These are phyloP conservation scores for Odontomachus brunneus DNA, from an alignment of 1,140 invertebrate species.

Conservation along the genomic window DNA sequence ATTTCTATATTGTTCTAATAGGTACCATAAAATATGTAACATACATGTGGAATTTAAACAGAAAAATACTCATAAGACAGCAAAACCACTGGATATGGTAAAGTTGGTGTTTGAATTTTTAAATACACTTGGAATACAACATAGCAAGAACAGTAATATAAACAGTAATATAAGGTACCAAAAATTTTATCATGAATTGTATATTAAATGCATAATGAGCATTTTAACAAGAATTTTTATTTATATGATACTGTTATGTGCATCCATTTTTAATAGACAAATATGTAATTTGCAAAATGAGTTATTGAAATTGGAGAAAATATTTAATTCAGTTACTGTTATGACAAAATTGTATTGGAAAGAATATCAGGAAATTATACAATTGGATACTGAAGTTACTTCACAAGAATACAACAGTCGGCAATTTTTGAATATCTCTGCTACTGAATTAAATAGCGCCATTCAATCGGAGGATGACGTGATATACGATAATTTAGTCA, in stretches of 20 bases:
- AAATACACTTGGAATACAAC: slow-evolving; percentile 23
- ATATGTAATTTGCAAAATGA: slow-evolving; percentile 55
- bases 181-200: background rate
- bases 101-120: slow-evolving; percentile 67
- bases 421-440: slow-evolving; percentile 1
- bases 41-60: slow-evolving; percentile 47
- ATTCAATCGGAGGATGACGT: slow-evolving; percentile 59
- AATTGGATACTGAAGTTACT: background rate
- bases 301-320: slow-evolving; percentile 64
- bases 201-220: background rate
- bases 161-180: slow-evolving; percentile 52
- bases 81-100: slow-evolving; percentile 65
- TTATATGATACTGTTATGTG: background rate
- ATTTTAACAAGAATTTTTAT: background rate
- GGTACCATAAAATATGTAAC: slow-evolving; percentile 63
- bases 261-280: slow-evolving; percentile 57
- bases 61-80: slow-evolving; percentile 28
- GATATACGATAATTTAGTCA: slow-evolving; percentile 77
- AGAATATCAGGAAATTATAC: slow-evolving; percentile 51
- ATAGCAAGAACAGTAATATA: slow-evolving; percentile 52
- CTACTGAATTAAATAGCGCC: slow-evolving; percentile 8
- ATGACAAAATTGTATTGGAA: slow-evolving; percentile 61
- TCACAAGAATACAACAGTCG: background rate
- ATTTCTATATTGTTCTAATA: slow-evolving; percentile 43
- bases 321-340: slow-evolving; percentile 64